These are phyloP conservation scores for Diarsia dahlii DNA, from an alignment of 2,888 invertebrate genomes.

Conservation along the genomic window DNA sequence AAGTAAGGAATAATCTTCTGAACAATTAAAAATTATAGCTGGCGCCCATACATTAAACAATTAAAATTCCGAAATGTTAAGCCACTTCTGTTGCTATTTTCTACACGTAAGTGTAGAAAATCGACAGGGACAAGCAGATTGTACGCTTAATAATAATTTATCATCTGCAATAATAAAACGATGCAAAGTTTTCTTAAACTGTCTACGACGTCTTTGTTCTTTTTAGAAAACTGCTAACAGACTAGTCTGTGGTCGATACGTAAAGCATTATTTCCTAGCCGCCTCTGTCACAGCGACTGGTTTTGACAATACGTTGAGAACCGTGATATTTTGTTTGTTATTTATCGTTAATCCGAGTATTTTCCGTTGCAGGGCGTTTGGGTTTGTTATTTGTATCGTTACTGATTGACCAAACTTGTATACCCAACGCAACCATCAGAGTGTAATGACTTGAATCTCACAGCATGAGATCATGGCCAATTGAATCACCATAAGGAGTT, in stretches of 20 bases:
- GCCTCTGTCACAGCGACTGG: conserved; percentile 37
- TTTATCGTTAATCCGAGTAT: conserved; percentile 31
- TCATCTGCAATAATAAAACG: conserved; percentile 3
- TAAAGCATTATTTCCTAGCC: conserved; percentile 35
- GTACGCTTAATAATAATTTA: background rate
- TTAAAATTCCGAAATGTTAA: no score
- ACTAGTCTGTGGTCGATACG: conserved; percentile 30
- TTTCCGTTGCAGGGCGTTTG: conserved; percentile 23
- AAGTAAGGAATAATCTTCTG: no score
- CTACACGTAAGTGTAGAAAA: background rate
- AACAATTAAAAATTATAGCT: no score
- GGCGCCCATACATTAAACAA: no score
- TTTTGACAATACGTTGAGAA: conserved; percentile 56
- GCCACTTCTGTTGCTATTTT: no score
- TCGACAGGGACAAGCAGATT: background rate
- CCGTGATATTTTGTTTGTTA: conserved; percentile 31
- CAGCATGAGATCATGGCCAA: conserved; percentile 52
- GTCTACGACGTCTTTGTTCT: conserved; percentile 4
- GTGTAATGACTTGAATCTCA: conserved; percentile 35
- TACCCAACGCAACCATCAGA: conserved; percentile 7
- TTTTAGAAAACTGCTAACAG: conserved; percentile 21
- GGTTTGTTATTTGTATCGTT: background rate
- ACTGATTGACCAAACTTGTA: background rate
- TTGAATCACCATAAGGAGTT: conserved; percentile 44
- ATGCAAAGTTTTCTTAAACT: background rate